Evolutionary conservation across 2,888 invertebrate species (phyloP), one percentile per base, ranked within the genome.

Genomic region (Trissolcus brochymenae): DNA sequence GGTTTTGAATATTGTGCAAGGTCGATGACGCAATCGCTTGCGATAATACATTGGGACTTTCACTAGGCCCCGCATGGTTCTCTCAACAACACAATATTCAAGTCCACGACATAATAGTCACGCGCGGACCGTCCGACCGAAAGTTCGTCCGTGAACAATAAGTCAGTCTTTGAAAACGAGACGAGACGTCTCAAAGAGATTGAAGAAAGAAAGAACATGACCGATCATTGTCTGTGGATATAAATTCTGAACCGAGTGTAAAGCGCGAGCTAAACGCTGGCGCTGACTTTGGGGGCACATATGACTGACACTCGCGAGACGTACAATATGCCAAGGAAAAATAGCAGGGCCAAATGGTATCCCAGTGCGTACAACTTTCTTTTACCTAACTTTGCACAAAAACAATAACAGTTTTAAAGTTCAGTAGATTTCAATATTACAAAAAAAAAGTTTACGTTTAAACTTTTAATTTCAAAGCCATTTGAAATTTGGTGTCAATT

Each of bases 251-350:
- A 60, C 29, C 62, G 65, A 66, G 59, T 71, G 65, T 57, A 75
- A 64, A 73, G 66, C 65, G 61, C 66, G 41, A 61, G 60, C 56
- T 49, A 73, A 66, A 73, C 59, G 49, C 59, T 59, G 57, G 54
- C 60, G 70, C 49, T 25, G 40, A 13, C 50, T 61, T 75, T 43
- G 9, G 57, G 59, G 54, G 59, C 51, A 65, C 66, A 19, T 56
- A 67, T 75, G 64, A 62, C 75, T 64, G 68, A 75, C 54, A 62
- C 14, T 19, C 75, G 64, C 54, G 68, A 72, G 29, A 73, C 56
- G 46, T 68, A 64, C 79, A 82, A 80, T 62, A 87, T 87, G 87
- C 83, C 87, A 64, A 81, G 81, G 66, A 79, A 80, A 79, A 84
- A 79, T 75, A 83, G 81, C 78, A 83, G 82, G 76, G 74, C 84